Conservation (phyloP, 1,140 invertebrate genomes). For the Limonius californicus region DNA sequence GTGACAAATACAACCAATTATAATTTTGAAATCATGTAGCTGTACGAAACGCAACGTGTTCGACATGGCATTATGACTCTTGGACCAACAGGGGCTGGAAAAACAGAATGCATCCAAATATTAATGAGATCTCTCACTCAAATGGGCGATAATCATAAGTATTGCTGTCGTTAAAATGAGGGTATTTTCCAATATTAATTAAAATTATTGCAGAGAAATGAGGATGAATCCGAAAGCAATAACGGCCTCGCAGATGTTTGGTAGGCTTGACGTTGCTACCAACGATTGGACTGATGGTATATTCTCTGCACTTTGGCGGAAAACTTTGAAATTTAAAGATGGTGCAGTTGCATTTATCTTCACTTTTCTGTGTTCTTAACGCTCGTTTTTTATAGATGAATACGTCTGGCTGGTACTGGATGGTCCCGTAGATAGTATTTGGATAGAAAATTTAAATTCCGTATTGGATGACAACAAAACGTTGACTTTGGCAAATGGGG, state of each 20-base stretch:
- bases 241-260: constrained; percentile 96
- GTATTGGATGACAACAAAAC: constrained; percentile 95
- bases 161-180: too few species aligned
- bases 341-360: constrained; percentile 49
- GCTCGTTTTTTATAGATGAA: constrained; percentile 53
- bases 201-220: constrained; percentile 71
- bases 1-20: neutral
- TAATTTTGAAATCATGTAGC: constrained; percentile 49
- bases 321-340: constrained; percentile 85
- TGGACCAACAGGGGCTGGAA: constrained; percentile 93
- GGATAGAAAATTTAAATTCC: constrained; percentile 97
- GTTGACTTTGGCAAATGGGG: constrained; percentile 88
- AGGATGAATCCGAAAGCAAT: constrained; percentile 98
- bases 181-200: neutral
- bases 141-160: constrained; percentile 78
- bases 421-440: constrained; percentile 93
- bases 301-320: constrained; percentile 93
- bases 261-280: constrained; percentile 89
- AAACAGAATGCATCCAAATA: constrained; percentile 90
- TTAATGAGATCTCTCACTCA: constrained; percentile 90
- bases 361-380: neutral
- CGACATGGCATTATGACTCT: constrained; percentile 95
- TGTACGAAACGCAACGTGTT: constrained; percentile 94
- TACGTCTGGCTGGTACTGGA: constrained; percentile 91
- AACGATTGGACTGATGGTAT: constrained; percentile 99